Percentiles rank a stretch among this genome's conserved stretches.
These are phyloP conservation scores for Pitangus sulphuratus DNA, from an alignment of 2,797 vertebrate species.

Conservation along the genomic window DNA sequence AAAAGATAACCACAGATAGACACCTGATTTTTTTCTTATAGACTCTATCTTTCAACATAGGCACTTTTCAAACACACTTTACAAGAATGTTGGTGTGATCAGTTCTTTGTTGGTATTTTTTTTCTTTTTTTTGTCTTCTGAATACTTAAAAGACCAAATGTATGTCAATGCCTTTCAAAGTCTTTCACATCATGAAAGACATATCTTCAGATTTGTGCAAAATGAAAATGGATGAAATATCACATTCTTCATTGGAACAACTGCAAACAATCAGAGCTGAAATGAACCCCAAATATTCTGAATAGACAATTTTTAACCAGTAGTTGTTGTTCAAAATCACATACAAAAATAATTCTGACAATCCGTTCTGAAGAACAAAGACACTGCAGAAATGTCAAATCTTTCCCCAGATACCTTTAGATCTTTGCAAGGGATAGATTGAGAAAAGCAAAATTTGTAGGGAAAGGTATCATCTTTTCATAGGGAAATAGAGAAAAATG, in stretches of 20 bases:
- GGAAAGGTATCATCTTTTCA: background rate
- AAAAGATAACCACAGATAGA: background rate
- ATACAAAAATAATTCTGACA: background rate
- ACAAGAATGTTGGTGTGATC: background rate
- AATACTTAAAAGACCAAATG: background rate
- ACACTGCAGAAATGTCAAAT: background rate
- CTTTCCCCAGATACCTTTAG: background rate
- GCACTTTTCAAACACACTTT: background rate
- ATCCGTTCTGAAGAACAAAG: background rate
- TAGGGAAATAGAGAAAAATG: background rate
- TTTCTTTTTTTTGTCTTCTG: accelerated
- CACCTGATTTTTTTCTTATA: background rate
- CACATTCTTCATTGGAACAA: background rate
- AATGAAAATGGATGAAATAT: background rate
- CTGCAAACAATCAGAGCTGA: background rate
- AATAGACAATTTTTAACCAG: background rate
- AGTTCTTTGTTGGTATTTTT: background rate
- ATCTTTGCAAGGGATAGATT: background rate
- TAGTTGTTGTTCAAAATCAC: background rate
- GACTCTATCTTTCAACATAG: background rate
- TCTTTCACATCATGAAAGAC: background rate
- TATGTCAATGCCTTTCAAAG: conserved; percentile 18
- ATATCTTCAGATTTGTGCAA: background rate
- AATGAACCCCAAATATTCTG: background rate
- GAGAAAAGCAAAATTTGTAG: background rate